Percentiles rank a stretch among this genome's conserved stretches.
phyloP scores from a whole-genome alignment of 2,797 vertebrate genomes.

The Ispidina lecontei region DNA sequence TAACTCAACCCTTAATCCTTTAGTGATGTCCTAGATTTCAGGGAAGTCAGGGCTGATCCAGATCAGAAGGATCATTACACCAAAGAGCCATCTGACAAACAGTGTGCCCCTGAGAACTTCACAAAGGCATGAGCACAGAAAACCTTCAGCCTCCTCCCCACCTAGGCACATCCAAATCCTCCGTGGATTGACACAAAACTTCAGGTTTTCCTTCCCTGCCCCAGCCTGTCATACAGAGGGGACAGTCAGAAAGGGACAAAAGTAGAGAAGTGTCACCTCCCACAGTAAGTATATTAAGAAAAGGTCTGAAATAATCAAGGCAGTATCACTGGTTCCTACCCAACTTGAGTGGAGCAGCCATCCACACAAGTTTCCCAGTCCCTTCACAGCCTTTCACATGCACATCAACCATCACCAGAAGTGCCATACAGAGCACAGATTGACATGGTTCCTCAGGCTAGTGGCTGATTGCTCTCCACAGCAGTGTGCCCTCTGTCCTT shows the following conservation, averaged over 20 bases:
- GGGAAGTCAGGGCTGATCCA: neutral
- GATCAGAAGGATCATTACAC: neutral
- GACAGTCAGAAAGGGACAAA: neutral
- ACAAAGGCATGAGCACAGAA: neutral
- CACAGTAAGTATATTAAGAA: neutral
- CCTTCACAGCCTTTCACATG: neutral
- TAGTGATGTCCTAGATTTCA: neutral
- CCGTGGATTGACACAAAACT: neutral
- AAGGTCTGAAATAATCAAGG: neutral
- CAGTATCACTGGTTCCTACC: neutral
- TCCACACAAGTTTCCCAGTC: neutral
- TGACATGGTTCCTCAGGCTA: neutral
- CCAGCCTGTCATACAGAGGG: neutral
- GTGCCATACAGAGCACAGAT: neutral
- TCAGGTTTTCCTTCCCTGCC: neutral
- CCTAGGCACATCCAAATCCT: neutral
- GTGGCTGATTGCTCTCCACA: neutral
- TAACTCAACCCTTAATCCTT: neutral
- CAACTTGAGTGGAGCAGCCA: neutral
- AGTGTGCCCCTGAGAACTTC: neutral
- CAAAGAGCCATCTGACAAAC: neutral
- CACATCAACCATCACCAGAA: neutral
- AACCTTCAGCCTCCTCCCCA: neutral
- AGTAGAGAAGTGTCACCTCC: neutral
- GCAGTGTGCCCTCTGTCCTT: neutral